Base-by-base conservation (phyloP, 2,113 vertebrate species). In the Callocephalon fimbriatum region DNA sequence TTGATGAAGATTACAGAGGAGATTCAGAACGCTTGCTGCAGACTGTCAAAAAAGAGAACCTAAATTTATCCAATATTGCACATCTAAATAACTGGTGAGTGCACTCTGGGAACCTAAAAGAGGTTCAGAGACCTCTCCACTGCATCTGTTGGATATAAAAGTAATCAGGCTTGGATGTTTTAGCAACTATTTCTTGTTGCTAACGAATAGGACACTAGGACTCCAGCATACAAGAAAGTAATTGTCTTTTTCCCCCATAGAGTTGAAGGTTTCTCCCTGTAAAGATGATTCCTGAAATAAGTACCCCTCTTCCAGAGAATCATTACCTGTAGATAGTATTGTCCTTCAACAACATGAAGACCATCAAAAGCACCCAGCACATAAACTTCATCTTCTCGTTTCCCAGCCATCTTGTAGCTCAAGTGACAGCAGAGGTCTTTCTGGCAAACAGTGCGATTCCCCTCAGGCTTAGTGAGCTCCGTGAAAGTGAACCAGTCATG, bases 261-360 rank as follows among this genome's bases (percentile, higher is more conserved):
- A 83, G 21, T 15, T 62, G 61, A 63, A 92, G 29, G 53, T 42
- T 94, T 82, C 42, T 76, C 29, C 25, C n/a, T 59, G 18, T 70
- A 75, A 86, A 73, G 13, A 65, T 40, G 9, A 14, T 53, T 91
- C 21, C 38, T 59, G 78, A 77, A 90, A 73, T 26, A 86, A 93
- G 25, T 45, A 10, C 3, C 3, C 1, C 4, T 16, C 2, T 19
- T 38, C 14, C 21, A 76, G 40, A 91, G 26, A 89, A 44, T 68
- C 21, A 61, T 90, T 97, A 98, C 98, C 98, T 98, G 98, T 40
- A 98, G 61, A 40, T 98, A 98, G 73, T 98, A 98, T 25, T 97
- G 89, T 66, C 98, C 97, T 97, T 98, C 97, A 31, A 91, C 53
- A 9, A 59, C 86, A 38, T 98, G 98, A 80, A 98, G 97, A 29